Conservation (phyloP, 2,797 vertebrate species). For the Xiphorhynchus erythropygius region DNA sequence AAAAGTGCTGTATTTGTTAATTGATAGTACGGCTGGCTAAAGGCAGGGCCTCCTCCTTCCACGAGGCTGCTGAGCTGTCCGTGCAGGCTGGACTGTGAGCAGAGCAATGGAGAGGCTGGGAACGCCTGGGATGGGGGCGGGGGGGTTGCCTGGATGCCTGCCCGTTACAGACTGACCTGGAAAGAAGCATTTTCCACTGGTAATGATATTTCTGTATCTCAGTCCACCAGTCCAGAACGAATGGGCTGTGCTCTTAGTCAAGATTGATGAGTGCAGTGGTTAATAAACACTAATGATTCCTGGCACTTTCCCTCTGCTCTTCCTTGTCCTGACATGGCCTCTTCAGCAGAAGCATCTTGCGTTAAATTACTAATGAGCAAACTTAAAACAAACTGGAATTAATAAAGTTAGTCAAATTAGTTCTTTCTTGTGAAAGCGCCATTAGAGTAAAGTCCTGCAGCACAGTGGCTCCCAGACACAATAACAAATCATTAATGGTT, state of each 20-base stretch:
- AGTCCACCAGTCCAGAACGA: conserved; percentile 69
- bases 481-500: conserved; percentile 42
- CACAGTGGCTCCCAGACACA: conserved; percentile 23
- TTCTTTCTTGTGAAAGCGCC: conserved; percentile 59
- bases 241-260: conserved; percentile 66
- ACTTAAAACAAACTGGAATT: conserved; percentile 72
- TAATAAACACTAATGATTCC: conserved; percentile 75
- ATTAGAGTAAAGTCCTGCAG: conserved; percentile 52
- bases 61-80: not conserved
- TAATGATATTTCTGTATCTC: conserved; percentile 69
- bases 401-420: conserved; percentile 65
- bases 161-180: conserved; percentile 38
- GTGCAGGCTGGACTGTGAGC: not conserved
- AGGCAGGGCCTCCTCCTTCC: conserved; percentile 1
- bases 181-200: conserved; percentile 54
- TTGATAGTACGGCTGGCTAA: not conserved
- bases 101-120: not conserved
- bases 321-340: conserved; percentile 69
- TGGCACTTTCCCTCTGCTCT: conserved; percentile 72
- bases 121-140: not conserved
- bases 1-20: conserved; percentile 41
- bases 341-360: conserved; percentile 63
- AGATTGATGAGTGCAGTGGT: conserved; percentile 68
- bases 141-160: not conserved
- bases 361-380: conserved; percentile 72